These are phyloP conservation scores for Sarotherodon lohbergeri DNA, from an alignment of 2,113 vertebrate genomes.

Conservation along the genomic window DNA sequence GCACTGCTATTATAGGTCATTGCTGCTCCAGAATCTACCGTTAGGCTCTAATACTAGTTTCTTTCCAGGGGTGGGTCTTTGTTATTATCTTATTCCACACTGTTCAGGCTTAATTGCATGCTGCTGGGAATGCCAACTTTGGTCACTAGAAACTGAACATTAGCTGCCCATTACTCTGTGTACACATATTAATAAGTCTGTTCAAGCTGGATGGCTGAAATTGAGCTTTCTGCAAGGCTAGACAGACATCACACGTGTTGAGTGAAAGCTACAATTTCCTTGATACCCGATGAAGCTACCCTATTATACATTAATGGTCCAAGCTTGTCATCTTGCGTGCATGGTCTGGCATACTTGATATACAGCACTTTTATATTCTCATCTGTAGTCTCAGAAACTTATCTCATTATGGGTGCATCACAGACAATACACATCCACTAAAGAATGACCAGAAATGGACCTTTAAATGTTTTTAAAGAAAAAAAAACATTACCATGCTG, in stretches of 20 bases:
- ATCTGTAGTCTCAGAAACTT: conserved; percentile 27
- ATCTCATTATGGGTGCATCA: conserved; percentile 22
- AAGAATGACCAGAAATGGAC: background rate
- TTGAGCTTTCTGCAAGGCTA: background rate
- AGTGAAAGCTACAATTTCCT: conserved; percentile 47
- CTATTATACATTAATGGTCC: conserved; percentile 35
- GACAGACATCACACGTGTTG: background rate
- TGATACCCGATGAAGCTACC: conserved; percentile 3
- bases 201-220: background rate
- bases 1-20: background rate
- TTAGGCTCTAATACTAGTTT: background rate
- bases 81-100: background rate
- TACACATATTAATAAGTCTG: conserved; percentile 13
- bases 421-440: conserved; percentile 19
- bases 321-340: conserved; percentile 41
- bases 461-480: background rate
- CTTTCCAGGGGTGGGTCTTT: background rate
- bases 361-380: conserved; percentile 39
- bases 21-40: background rate
- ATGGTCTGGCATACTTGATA: conserved; percentile 30
- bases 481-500: background rate
- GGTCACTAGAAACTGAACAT: background rate
- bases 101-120: background rate
- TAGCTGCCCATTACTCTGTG: background rate
- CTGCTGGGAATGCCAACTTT: background rate